Base-by-base conservation (phyloP, 2,888 invertebrate genomes). In the Glomeris marginata region DNA sequence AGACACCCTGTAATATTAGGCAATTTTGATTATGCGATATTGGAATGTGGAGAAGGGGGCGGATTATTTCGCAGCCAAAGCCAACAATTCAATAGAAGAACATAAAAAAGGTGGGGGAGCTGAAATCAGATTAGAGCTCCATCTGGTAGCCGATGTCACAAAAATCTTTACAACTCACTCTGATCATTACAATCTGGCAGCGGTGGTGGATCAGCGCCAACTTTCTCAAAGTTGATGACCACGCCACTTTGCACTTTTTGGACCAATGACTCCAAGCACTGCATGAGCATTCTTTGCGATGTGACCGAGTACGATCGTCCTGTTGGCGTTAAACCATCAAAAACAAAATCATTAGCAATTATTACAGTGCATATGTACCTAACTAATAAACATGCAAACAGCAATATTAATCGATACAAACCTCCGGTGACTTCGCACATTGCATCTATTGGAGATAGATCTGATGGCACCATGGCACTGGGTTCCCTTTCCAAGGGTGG, bases 361-460 rank as follows among this genome's bases (percentile, higher is more conserved):
- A n/a, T n/a, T n/a, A n/a, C n/a, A n/a, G n/a, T n/a, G n/a, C n/a
- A n/a, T n/a, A n/a, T n/a, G n/a, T n/a, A n/a, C n/a, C n/a, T n/a
- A 41, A n/a, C 11, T 36, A 10, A 36, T 36, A 11, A 41, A 15
- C 16, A 10, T 41, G 11, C n/a, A n/a, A 21, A 21, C 43, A 20
- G 43, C 16, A 18, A 52, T 52, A 10, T 16, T 15, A 51, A 38
- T 18, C 8, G 28, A 28, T 28, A 28, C 66, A 68, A 68, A 81
- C 85, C 97, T 62, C 97, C 97, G 13, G 97, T 98, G 18, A 92
- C 92, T 73, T 95, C 94, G 70, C 97, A 97, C 91, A 98, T 94
- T 6, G 87, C 84, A 68, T 97, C 94, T 57, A 97, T 86, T 1
- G 92, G 90, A 36, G 92, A 91, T 47, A 83, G 78, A 64, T 97